Conservation (phyloP, 2,888 invertebrate genomes). For the Noctua fimbriata region DNA sequence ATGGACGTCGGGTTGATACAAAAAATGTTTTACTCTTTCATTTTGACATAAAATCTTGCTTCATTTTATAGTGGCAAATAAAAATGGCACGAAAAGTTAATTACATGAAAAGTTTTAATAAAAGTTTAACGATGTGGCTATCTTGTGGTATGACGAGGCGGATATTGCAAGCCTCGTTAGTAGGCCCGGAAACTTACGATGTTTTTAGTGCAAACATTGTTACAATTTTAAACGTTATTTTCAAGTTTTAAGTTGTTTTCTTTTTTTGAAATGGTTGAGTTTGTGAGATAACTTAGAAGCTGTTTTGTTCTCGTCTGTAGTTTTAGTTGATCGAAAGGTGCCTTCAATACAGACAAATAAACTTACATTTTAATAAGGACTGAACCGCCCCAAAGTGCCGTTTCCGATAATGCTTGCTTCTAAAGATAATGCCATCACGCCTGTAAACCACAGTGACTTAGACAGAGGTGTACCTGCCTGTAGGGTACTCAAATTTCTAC, state of each 20-base stretch:
- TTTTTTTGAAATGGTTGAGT: background rate
- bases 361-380: background rate
- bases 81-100: conserved; percentile 41
- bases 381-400: background rate
- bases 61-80: background rate
- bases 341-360: background rate
- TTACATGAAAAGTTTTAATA: conserved; percentile 61
- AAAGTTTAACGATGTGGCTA: conserved; percentile 46
- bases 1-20: background rate
- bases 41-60: conserved; percentile 3
- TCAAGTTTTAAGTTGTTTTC: background rate
- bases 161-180: conserved; percentile 34
- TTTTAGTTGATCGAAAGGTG: background rate
- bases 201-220: conserved; percentile 9
- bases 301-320: background rate
- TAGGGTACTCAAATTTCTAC: too few relatives aligned
- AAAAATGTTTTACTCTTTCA: background rate
- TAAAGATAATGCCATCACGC: background rate
- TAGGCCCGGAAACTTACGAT: background rate
- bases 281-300: background rate
- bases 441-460: background rate
- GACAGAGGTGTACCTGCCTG: too few relatives aligned
- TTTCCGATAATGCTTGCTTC: background rate
- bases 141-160: conserved; percentile 22
- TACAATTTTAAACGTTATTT: conserved; percentile 6